phyloP scores from a whole-genome alignment of 2,888 invertebrate species.

The Apodemia duryi region DNA sequence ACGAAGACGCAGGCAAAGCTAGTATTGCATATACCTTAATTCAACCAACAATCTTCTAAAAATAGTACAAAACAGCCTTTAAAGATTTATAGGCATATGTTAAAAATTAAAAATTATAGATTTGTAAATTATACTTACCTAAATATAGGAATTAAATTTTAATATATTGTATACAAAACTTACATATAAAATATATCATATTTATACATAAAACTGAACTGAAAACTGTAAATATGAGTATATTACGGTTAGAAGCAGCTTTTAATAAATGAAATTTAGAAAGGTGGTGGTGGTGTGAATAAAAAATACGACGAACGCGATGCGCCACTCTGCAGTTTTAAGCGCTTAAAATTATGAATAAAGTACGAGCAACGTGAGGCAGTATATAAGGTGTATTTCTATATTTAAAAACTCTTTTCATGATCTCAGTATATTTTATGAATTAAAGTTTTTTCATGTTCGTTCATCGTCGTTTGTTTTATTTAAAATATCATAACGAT shows the following conservation, averaged over 20 bases:
- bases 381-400: background rate
- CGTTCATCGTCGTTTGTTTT: background rate
- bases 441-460: background rate
- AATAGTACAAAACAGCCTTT: too few relatives aligned
- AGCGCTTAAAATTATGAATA: slow-evolving; percentile 7
- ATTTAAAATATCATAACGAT: background rate
- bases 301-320: slow-evolving; percentile 9
- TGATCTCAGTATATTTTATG: background rate
- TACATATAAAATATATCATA: too few relatives aligned
- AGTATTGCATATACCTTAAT: too few relatives aligned
- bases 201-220: background rate
- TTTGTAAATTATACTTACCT: too few relatives aligned
- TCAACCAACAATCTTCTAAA: too few relatives aligned
- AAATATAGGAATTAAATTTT: too few relatives aligned
- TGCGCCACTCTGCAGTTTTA: slow-evolving; percentile 11
- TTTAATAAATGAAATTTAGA: background rate
- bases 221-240: background rate
- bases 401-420: slow-evolving; percentile 2
- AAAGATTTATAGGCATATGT: too few relatives aligned
- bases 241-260: background rate
- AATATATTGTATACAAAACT: too few relatives aligned
- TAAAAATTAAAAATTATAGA: too few relatives aligned
- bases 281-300: background rate
- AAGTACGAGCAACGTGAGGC: slow-evolving; percentile 2
- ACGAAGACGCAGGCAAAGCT: too few relatives aligned